These are phyloP conservation scores for Myotis vivesi DNA, from an alignment of 2,797 vertebrate species.

Conservation along the genomic window DNA sequence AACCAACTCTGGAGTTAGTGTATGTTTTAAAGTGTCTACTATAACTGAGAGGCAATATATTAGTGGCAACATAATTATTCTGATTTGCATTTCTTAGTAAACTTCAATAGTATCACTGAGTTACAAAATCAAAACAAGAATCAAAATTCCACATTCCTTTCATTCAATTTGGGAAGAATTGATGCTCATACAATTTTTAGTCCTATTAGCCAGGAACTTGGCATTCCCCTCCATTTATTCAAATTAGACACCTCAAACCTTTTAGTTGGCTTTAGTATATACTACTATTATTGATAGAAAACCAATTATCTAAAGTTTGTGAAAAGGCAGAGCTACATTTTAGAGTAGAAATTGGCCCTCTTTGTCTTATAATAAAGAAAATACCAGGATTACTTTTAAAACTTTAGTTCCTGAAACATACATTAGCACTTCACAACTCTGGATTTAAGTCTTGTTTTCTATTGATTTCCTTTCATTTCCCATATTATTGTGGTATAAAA, in stretches of 20 bases:
- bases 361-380: background rate
- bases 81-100: background rate
- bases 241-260: background rate
- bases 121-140: conserved; percentile 1
- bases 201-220: background rate
- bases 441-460: background rate
- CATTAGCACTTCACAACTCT: background rate
- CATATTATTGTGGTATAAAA: background rate
- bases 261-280: background rate
- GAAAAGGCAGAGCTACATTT: conserved; percentile 16
- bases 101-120: background rate
- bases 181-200: background rate
- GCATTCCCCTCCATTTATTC: background rate
- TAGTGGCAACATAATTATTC: background rate
- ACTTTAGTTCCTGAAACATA: background rate
- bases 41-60: background rate
- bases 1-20: background rate
- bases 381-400: background rate
- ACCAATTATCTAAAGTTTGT: background rate
- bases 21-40: conserved; percentile 25
- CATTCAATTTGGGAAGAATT: background rate
- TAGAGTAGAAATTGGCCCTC: background rate
- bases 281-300: background rate
- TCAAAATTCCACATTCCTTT: background rate
- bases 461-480: background rate